These are phyloP conservation scores for Pteromalus puparum DNA, from an alignment of 1,140 invertebrate species.

Conservation along the genomic window DNA sequence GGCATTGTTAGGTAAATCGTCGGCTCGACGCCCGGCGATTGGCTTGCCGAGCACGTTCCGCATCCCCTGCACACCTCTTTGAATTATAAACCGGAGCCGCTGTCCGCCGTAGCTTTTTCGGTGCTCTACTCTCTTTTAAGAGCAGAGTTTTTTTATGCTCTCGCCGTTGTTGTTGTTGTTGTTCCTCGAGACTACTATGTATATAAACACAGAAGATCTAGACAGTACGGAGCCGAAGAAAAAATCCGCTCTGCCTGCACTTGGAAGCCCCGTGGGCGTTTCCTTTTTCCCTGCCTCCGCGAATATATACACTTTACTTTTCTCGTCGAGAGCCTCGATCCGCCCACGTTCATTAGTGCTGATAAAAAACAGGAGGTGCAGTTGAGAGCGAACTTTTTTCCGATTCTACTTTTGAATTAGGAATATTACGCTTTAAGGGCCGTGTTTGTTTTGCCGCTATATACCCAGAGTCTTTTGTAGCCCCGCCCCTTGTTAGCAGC, in stretches of 20 bases:
- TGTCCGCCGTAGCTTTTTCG: not conserved
- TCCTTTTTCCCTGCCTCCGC: not conserved
- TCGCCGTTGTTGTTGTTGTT: not conserved
- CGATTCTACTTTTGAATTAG: constrained; percentile 22
- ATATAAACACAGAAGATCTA: not conserved
- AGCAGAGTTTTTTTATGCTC: not conserved
- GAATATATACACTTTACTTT: not conserved
- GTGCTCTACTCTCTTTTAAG: not conserved
- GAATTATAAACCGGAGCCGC: not conserved
- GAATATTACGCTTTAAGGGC: constrained; percentile 12
- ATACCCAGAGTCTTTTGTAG: not conserved
- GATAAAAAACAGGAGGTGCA: constrained; percentile 30
- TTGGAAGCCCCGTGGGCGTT: constrained; percentile 14
- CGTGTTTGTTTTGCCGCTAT: not conserved
- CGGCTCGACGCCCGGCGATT: not conserved
- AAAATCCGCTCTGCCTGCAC: not conserved
- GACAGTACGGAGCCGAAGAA: not conserved
- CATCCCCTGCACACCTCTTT: not conserved
- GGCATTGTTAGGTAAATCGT: constrained; percentile 14
- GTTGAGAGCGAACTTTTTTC: not conserved
- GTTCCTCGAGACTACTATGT: not conserved
- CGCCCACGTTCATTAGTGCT: constrained; percentile 19
- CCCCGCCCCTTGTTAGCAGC: not conserved
- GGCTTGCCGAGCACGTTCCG: not conserved
- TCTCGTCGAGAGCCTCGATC: not conserved